Evolutionary conservation across 2,113 vertebrate species (phyloP).

Genomic region (Oryzias melastigma): DNA sequence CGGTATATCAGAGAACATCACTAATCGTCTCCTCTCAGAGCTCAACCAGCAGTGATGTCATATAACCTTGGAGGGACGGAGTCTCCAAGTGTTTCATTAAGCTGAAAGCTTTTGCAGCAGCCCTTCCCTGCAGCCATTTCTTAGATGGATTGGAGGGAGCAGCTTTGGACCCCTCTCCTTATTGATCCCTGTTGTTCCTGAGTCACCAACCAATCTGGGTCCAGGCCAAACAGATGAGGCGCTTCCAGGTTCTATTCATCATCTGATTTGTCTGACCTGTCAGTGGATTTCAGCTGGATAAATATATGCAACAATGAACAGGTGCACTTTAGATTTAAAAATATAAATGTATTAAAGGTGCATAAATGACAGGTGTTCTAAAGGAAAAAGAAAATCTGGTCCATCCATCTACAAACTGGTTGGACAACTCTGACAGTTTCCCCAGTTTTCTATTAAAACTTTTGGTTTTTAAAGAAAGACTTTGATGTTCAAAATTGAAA

Average conservation of each 20-base stretch:
- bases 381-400: slow-evolving; percentile 3
- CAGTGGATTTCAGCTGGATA: slow-evolving; percentile 17
- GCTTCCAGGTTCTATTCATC: slow-evolving; percentile 9
- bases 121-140: slow-evolving; percentile 16
- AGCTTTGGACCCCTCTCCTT: slow-evolving; percentile 29
- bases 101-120: slow-evolving; percentile 43
- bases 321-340: no score
- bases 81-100: slow-evolving; percentile 42
- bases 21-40: slow-evolving; percentile 5
- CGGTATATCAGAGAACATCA: neutral
- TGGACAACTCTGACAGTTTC: slow-evolving; percentile 3
- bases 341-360: no score
- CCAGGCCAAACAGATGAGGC: slow-evolving; percentile 2
- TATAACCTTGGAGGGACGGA: slow-evolving; percentile 16
- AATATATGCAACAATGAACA: neutral
- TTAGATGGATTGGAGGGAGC: slow-evolving; percentile 49
- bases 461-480: neutral
- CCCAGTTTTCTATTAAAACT: neutral
- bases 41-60: neutral
- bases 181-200: slow-evolving; percentile 49
- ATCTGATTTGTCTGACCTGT: slow-evolving; percentile 28
- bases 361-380: neutral
- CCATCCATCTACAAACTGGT: slow-evolving; percentile 47
- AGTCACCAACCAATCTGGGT: slow-evolving; percentile 24
- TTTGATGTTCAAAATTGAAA: neutral